A percentile compares a stretch with the other conserved stretches of the same genome.
phyloP scores from a whole-genome alignment of 2,888 invertebrate species.

The Aphrophora alni region DNA sequence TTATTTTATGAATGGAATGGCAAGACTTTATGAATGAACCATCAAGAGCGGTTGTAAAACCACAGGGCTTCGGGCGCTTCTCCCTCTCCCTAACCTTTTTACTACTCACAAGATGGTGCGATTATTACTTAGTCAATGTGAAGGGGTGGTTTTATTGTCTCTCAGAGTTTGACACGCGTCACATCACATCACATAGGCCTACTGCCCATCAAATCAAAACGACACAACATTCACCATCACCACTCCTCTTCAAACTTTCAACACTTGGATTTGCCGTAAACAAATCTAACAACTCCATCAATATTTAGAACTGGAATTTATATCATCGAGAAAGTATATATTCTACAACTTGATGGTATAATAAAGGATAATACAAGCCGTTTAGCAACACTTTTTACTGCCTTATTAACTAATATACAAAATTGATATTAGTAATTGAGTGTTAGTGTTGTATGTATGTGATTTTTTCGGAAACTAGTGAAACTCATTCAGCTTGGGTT shows the following conservation, averaged over 20 bases:
- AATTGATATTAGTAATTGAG: too few relatives aligned
- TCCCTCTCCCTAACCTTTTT: not conserved
- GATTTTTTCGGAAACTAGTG: too few relatives aligned
- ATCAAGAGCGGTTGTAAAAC: not conserved
- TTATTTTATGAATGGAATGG: constrained; percentile 6
- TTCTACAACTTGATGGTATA: too few relatives aligned
- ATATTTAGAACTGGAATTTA: too few relatives aligned
- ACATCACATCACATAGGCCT: not conserved
- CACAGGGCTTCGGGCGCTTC: constrained; percentile 4
- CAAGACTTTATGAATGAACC: constrained; percentile 7
- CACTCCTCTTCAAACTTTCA: not conserved
- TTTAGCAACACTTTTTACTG: too few relatives aligned
- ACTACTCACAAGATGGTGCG: constrained; percentile 6
- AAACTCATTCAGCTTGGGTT: too few relatives aligned
- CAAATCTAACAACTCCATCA: not conserved
- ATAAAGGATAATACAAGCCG: too few relatives aligned
- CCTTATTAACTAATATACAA: too few relatives aligned
- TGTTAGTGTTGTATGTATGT: too few relatives aligned
- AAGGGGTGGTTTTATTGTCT: not conserved
- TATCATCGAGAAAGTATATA: too few relatives aligned
- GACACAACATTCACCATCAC: too few relatives aligned
- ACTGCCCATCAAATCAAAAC: constrained; percentile 3
- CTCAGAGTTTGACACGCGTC: not conserved
- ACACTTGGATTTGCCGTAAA: not conserved
- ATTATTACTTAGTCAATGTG: not conserved